phyloP scores from a whole-genome alignment of 2,113 vertebrate species.

The Engystomops pustulosus region DNA sequence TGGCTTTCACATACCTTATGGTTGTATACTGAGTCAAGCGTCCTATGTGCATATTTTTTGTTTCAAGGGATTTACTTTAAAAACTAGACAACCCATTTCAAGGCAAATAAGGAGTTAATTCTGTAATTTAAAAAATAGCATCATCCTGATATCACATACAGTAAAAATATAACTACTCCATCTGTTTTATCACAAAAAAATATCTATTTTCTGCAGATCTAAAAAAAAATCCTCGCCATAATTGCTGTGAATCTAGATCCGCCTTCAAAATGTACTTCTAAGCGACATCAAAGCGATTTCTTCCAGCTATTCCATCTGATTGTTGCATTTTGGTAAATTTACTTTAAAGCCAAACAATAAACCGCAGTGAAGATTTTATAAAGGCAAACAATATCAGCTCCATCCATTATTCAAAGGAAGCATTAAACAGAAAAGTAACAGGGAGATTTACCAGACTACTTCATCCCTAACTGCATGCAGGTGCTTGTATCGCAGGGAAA shows the following conservation, averaged over 20 bases:
- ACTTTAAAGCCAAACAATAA: slow-evolving; percentile 29
- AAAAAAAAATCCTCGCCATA: neutral
- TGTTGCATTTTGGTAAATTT: slow-evolving; percentile 1
- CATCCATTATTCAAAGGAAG: slow-evolving; percentile 32
- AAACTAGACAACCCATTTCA: too few species aligned
- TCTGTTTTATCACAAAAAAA: neutral
- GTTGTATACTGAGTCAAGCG: too few species aligned
- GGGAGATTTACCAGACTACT: slow-evolving; percentile 11
- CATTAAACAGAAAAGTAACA: slow-evolving; percentile 24
- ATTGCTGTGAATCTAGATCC: neutral
- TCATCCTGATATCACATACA: neutral
- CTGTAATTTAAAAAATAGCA: neutral
- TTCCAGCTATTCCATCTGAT: slow-evolving; percentile 5
- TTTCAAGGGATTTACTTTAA: too few species aligned
- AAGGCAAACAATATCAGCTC: slow-evolving; percentile 26
- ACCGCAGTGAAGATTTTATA: slow-evolving; percentile 5
- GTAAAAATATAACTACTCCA: neutral
- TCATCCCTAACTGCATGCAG: neutral
- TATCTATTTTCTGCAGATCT: neutral
- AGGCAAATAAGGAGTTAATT: neutral
- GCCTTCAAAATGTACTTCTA: neutral
- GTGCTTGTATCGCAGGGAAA: neutral
- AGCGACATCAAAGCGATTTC: slow-evolving; percentile 20
- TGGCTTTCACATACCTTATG: too few species aligned
- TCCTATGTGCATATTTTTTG: too few species aligned